phyloP scores from a whole-genome alignment of 2,113 vertebrate species.

The Tenebrosternarchus preto region DNA sequence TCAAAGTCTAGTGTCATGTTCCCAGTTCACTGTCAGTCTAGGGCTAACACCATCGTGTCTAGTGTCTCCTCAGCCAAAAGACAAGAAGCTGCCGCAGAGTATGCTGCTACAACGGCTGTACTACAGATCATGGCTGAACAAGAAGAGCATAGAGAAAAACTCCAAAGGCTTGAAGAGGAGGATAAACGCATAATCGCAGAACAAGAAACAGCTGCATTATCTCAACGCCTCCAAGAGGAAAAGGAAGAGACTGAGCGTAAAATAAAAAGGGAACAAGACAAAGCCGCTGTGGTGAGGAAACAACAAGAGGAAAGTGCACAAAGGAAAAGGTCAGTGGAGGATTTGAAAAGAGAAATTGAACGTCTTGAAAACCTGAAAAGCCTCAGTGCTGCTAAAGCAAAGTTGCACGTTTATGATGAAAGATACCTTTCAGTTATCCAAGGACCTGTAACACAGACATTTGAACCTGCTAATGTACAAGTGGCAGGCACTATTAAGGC shows the following conservation, averaged over 20 bases:
- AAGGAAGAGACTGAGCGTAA: conserved; percentile 30
- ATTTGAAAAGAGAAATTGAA: conserved; percentile 36
- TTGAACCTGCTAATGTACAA: too few species aligned
- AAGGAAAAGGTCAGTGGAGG: conserved; percentile 37
- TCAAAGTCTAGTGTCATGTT: too few species aligned
- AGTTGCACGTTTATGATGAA: conserved; percentile 36
- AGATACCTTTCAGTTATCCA: not conserved
- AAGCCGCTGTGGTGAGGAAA: conserved; percentile 31
- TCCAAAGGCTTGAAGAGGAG: conserved; percentile 31
- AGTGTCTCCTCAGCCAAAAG: too few species aligned
- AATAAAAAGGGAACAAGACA: conserved; percentile 31
- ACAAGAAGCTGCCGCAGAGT: not conserved
- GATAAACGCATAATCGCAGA: conserved; percentile 36
- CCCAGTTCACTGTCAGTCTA: too few species aligned
- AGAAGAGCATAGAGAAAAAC: conserved; percentile 19
- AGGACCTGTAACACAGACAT: too few species aligned
- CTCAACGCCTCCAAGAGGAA: conserved; percentile 18
- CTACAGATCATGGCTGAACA: conserved; percentile 36
- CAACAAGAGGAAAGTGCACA: conserved; percentile 40
- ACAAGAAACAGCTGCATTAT: conserved; percentile 44
- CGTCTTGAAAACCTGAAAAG: conserved; percentile 36
- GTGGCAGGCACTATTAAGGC: too few species aligned
- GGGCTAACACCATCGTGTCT: too few species aligned
- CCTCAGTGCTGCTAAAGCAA: conserved; percentile 48
- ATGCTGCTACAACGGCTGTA: conserved; percentile 31